Percentiles rank a stretch among this genome's conserved stretches.
Evolutionary conservation across 2,113 vertebrate species (phyloP).

Genomic region (Tupaia tana): DNA sequence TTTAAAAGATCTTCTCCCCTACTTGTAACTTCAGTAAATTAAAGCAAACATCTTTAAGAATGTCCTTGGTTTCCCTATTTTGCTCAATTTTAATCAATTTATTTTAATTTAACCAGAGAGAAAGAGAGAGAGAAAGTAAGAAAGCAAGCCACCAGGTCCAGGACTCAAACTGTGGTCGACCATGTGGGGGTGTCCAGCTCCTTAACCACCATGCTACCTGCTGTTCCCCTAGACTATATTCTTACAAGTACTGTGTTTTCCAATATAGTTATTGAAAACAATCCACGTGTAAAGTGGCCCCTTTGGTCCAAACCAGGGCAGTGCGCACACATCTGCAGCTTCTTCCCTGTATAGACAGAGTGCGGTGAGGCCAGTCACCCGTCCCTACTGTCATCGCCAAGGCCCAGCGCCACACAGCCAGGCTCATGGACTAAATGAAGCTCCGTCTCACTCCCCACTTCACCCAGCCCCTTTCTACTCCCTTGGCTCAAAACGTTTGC

Average conservation of each 20-base stretch:
- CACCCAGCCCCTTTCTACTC: not conserved
- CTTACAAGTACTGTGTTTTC: too few species aligned
- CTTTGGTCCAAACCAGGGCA: too few species aligned
- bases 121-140: too few species aligned
- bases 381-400: not conserved
- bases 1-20: not conserved
- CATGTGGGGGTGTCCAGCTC: too few species aligned
- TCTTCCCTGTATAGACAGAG: not conserved
- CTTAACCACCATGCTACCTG: too few species aligned
- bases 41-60: conserved; percentile 36
- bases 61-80: not conserved
- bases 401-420: not conserved
- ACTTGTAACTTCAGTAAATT: not conserved
- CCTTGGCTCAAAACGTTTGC: not conserved
- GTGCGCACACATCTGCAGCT: not conserved
- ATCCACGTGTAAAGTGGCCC: too few species aligned
- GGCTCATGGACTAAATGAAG: not conserved
- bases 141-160: too few species aligned
- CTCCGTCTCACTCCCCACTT: not conserved
- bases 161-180: too few species aligned
- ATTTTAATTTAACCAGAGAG: too few species aligned
- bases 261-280: too few species aligned
- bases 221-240: too few species aligned
- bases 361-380: not conserved
- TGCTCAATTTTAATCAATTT: too few species aligned